Conservation (phyloP, 2,888 invertebrate genomes). For the Gryllus longicercus region DNA sequence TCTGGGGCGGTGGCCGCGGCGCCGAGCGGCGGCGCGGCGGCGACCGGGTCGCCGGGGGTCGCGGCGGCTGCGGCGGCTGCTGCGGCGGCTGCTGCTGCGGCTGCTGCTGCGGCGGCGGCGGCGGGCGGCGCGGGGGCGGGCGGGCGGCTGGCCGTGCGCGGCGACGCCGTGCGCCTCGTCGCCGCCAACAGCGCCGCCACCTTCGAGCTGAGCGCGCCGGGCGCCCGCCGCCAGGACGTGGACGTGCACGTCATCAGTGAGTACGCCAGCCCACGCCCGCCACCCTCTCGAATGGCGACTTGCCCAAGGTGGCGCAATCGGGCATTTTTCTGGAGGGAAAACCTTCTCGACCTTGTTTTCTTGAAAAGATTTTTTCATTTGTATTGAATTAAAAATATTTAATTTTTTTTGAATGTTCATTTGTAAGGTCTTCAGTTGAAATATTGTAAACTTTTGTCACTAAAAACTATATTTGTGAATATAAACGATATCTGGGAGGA, state of each 20-base stretch:
- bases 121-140: neutral
- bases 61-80: slow-evolving; percentile 55
- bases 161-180: slow-evolving; percentile 71
- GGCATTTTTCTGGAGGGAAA: too few species aligned
- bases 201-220: slow-evolving; percentile 79
- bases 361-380: too few species aligned
- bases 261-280: slow-evolving; percentile 38
- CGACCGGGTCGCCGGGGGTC: slow-evolving; percentile 7
- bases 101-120: slow-evolving; percentile 60
- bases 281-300: too few species aligned
- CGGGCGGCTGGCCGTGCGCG: slow-evolving; percentile 22
- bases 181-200: slow-evolving; percentile 85
- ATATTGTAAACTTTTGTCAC: too few species aligned
- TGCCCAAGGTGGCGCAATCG: too few species aligned
- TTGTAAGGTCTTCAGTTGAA: too few species aligned
- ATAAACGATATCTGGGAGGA: too few species aligned
- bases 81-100: slow-evolving; percentile 91
- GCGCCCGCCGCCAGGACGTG: slow-evolving; percentile 55
- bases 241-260: slow-evolving; percentile 56
- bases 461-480: too few species aligned
- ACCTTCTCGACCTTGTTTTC: too few species aligned
- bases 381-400: too few species aligned
- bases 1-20: slow-evolving; percentile 45
- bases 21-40: neutral
- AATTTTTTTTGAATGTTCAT: too few species aligned